Percentiles rank a stretch among this genome's conserved stretches.
phyloP scores from a whole-genome alignment of 2,113 vertebrate genomes.

The Tricholaema leucomelas region DNA sequence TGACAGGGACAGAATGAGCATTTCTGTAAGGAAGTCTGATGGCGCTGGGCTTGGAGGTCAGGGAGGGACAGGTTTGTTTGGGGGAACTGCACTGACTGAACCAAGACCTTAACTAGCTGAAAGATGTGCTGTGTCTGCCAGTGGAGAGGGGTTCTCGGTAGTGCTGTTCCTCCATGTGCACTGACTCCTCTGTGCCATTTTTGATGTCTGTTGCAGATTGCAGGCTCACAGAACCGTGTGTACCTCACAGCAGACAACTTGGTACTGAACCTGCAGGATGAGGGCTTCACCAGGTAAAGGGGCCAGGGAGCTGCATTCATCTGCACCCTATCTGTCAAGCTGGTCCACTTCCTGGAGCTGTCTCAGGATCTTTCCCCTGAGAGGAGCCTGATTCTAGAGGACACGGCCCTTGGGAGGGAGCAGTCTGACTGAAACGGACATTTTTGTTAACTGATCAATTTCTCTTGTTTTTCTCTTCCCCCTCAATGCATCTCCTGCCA shows the following conservation, averaged over 20 bases:
- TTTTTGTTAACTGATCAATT: not conserved
- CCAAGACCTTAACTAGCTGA: not conserved
- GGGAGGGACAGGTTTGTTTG: not conserved
- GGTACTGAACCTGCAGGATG: conserved; percentile 90
- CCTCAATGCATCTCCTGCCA: not conserved
- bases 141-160: not conserved
- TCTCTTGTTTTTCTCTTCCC: not conserved
- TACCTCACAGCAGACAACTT: conserved; percentile 92
- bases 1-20: conserved; percentile 47
- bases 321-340: not conserved
- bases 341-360: not conserved
- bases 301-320: not conserved
- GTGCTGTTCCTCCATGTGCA: accelerated
- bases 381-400: not conserved
- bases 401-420: not conserved
- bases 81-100: not conserved
- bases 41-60: not conserved
- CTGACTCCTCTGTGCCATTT: not conserved
- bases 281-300: conserved; percentile 84
- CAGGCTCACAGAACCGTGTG: conserved; percentile 89
- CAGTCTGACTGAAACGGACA: not conserved
- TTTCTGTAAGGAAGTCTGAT: conserved; percentile 64
- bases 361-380: not conserved
- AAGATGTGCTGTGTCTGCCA: not conserved
- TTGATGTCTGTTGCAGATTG: conserved; percentile 75